Percentiles rank a stretch among this genome's conserved stretches.
Conservation (phyloP, 2,113 vertebrate species). For the Dipodomys spectabilis region DNA sequence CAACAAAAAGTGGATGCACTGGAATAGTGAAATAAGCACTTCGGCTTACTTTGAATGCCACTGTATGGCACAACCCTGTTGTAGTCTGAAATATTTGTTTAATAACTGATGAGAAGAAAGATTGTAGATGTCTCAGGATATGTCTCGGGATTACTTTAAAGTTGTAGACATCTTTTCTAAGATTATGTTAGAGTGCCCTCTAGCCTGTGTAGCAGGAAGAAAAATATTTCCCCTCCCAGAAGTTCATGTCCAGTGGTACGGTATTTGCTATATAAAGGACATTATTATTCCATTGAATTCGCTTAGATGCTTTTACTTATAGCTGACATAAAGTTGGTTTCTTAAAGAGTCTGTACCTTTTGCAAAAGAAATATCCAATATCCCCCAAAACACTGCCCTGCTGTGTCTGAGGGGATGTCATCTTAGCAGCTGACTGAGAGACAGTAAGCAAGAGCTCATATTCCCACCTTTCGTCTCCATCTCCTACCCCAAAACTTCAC, state of each 20-base stretch:
- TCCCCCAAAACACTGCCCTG: neutral
- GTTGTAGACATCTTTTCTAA: neutral
- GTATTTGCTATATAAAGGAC: neutral
- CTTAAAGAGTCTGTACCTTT: neutral
- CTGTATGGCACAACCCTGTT: neutral
- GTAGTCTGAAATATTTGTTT: neutral
- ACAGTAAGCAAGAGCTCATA: neutral
- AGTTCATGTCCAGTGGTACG: neutral
- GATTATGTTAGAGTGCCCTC: constrained; percentile 73
- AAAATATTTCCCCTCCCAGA: neutral
- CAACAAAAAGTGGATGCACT: neutral
- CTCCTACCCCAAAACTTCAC: neutral
- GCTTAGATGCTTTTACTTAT: neutral
- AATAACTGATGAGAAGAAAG: too few relatives aligned
- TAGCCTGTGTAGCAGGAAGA: constrained; percentile 56
- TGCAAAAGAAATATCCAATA: neutral
- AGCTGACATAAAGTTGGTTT: neutral
- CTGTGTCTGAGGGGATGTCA: neutral
- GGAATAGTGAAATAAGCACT: neutral
- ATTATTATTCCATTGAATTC: neutral
- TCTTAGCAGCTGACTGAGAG: neutral
- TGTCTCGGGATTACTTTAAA: neutral
- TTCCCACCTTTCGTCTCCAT: neutral
- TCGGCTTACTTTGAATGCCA: neutral
- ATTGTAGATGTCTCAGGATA: too few relatives aligned